Percentiles rank a stretch among this genome's conserved stretches.
These are phyloP conservation scores for Callipepla squamata DNA, from an alignment of 2,113 vertebrate genomes.

Conservation along the genomic window DNA sequence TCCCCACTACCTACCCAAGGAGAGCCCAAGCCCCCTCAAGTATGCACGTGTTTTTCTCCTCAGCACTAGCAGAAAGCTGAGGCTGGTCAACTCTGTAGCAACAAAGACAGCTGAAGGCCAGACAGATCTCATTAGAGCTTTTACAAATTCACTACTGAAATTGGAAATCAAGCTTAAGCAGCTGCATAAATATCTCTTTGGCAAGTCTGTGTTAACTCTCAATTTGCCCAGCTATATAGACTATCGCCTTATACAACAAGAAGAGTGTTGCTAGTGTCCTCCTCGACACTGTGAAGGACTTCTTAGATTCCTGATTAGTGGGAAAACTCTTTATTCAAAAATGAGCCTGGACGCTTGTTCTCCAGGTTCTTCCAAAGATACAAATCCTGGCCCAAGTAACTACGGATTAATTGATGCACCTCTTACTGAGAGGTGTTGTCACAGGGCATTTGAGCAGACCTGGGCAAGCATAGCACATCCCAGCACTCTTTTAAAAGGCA, in stretches of 20 bases:
- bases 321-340: not conserved
- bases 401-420: not conserved
- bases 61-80: not conserved
- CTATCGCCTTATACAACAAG: too few species aligned
- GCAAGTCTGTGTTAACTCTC: not conserved
- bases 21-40: not conserved
- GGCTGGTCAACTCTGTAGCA: not conserved
- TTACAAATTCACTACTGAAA: not conserved
- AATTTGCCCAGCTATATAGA: not conserved
- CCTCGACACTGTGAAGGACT: not conserved
- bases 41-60: not conserved
- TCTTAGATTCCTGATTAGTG: not conserved
- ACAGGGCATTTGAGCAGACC: not conserved
- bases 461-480: not conserved
- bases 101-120: not conserved
- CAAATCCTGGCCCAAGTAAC: not conserved
- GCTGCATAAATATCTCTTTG: not conserved
- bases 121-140: constrained; percentile 16
- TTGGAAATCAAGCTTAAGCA: not conserved
- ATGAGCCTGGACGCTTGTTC: not conserved
- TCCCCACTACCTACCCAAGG: not conserved
- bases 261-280: not conserved
- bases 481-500: not conserved
- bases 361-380: not conserved
- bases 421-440: not conserved